A percentile compares a stretch with the other conserved stretches of the same genome.
These are phyloP conservation scores for Esox niger DNA, from an alignment of 2,113 vertebrate species.

Conservation along the genomic window DNA sequence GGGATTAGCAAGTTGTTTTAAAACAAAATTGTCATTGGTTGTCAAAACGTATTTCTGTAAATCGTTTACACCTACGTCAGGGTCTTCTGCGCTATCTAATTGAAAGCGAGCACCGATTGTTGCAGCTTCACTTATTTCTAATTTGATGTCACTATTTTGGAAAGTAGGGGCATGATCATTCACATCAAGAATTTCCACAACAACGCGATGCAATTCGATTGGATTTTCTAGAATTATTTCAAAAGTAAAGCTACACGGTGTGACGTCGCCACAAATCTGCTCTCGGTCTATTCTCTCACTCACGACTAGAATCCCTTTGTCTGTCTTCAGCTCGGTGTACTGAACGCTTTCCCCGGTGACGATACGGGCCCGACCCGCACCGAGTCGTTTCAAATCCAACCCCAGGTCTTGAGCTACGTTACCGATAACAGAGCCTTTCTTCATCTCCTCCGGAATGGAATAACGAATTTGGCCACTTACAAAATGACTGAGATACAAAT, in stretches of 20 bases:
- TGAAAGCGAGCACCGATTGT: constrained; percentile 24
- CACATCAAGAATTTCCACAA: constrained; percentile 29
- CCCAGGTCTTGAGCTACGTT: constrained; percentile 10
- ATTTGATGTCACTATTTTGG: constrained; percentile 4
- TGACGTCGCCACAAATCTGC: constrained; percentile 16
- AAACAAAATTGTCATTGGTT: constrained; percentile 52
- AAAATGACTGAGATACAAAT: background rate
- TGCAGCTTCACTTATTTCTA: constrained; percentile 34
- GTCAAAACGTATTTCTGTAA: constrained; percentile 60
- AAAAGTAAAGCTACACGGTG: constrained; percentile 26
- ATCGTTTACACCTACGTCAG: constrained; percentile 59
- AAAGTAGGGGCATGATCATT: constrained; percentile 35
- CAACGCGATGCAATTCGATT: constrained; percentile 14
- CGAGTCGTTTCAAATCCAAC: constrained; percentile 3
- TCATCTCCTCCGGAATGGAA: constrained; percentile 29
- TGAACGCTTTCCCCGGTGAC: background rate
- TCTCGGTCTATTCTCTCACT: too few species aligned
- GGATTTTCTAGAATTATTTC: constrained; percentile 52
- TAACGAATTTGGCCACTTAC: constrained; percentile 29
- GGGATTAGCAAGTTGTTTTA: constrained; percentile 49
- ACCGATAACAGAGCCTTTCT: constrained; percentile 20
- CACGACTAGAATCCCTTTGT: constrained; percentile 31
- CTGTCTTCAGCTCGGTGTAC: constrained; percentile 20
- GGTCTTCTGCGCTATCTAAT: constrained; percentile 48
- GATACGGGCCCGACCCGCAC: too few species aligned